Evolutionary conservation across 2,888 invertebrate species (phyloP).

Genomic region (Isoperla grammatica): DNA sequence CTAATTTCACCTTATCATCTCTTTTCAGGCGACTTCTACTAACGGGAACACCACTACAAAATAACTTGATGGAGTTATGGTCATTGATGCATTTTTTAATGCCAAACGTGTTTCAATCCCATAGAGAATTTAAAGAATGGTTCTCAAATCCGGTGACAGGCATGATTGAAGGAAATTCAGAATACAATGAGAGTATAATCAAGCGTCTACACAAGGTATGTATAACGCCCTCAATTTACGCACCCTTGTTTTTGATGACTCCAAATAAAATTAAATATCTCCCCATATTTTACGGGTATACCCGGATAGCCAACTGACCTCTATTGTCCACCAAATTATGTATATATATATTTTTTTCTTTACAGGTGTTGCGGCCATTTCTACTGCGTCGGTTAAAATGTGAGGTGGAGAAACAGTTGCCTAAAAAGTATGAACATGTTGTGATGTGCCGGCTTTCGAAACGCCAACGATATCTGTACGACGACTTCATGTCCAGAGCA

Average conservation of each 20-base stretch:
- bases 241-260: too few relatives aligned
- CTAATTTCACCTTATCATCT: too few relatives aligned
- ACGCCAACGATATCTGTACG: slow-evolving; percentile 93
- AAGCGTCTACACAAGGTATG: slow-evolving; percentile 81
- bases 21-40: slow-evolving; percentile 70
- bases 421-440: slow-evolving; percentile 93
- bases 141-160: slow-evolving; percentile 96
- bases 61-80: slow-evolving; percentile 95
- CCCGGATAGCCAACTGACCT: too few relatives aligned
- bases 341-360: slow-evolving; percentile 35
- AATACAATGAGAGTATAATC: slow-evolving; percentile 86
- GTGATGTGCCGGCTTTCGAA: slow-evolving; percentile 91
- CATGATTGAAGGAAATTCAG: slow-evolving; percentile 90
- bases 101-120: slow-evolving; percentile 95
- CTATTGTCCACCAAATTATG: too few relatives aligned
- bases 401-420: slow-evolving; percentile 97
- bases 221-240: slow-evolving; percentile 30
- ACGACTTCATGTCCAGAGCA: slow-evolving; percentile 97
- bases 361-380: slow-evolving; percentile 85
- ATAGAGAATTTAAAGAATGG: slow-evolving; percentile 97
- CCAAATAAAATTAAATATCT: too few relatives aligned
- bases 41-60: slow-evolving; percentile 94
- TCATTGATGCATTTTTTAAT: slow-evolving; percentile 97
- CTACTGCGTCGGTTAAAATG: slow-evolving; percentile 84
- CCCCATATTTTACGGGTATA: too few relatives aligned